phyloP scores from a whole-genome alignment of 1,140 invertebrate genomes.

The Bombus soroeensis region DNA sequence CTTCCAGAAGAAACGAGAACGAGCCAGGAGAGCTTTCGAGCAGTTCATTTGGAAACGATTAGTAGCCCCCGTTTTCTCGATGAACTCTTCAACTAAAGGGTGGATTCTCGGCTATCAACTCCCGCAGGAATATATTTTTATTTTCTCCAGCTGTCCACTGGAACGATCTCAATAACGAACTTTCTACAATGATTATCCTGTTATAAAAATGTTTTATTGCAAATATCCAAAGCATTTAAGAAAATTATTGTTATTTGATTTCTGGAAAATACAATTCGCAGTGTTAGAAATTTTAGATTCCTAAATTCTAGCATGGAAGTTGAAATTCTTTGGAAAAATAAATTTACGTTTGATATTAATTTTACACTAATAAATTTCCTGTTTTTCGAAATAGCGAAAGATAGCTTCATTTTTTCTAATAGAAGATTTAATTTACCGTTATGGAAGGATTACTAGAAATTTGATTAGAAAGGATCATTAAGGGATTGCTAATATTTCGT shows the following conservation, averaged over 20 bases:
- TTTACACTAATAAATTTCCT: background rate
- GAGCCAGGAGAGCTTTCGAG: constrained; percentile 56
- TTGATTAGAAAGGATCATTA: too few species aligned
- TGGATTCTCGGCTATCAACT: constrained; percentile 9
- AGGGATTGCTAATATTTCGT: too few species aligned
- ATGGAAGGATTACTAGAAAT: too few species aligned
- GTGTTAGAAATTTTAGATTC: too few species aligned
- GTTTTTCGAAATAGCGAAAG: background rate
- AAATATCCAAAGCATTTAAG: background rate
- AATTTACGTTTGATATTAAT: background rate
- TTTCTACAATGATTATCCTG: too few species aligned
- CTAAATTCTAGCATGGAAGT: background rate
- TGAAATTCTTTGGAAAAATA: background rate
- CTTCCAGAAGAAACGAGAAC: constrained; percentile 54
- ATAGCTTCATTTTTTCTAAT: background rate
- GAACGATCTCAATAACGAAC: too few species aligned
- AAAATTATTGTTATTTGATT: too few species aligned
- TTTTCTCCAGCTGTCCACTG: too few species aligned
- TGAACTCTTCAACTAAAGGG: constrained; percentile 28
- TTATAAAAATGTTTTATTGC: background rate
- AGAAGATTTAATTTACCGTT: too few species aligned
- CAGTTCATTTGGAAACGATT: constrained; percentile 57
- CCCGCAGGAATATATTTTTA: background rate
- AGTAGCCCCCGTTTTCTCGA: constrained; percentile 21
- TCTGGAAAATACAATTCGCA: too few species aligned